Percentiles rank a stretch among this genome's conserved stretches.
Evolutionary conservation across 2,113 vertebrate species (phyloP).

Genomic region (Clupea harengus): DNA sequence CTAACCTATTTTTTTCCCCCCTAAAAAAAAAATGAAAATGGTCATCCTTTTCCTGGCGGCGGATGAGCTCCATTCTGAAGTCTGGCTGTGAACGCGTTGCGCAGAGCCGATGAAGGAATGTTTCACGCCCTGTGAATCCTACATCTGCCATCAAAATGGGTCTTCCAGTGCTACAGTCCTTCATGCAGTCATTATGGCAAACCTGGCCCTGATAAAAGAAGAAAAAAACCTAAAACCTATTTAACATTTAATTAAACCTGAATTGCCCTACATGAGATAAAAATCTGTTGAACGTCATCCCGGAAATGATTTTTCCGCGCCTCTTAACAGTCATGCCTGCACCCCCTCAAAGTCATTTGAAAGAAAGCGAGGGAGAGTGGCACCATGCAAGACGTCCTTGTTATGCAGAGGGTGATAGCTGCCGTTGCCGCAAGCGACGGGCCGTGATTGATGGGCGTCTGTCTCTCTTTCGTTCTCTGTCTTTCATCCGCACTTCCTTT

Average conservation of each 20-base stretch:
- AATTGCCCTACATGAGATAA: slow-evolving; percentile 4
- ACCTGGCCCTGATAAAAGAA: neutral
- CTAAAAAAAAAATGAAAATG: neutral
- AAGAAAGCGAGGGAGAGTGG: neutral
- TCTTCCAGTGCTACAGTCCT: neutral
- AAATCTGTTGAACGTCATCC: neutral
- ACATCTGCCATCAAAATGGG: neutral
- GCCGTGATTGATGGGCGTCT: neutral
- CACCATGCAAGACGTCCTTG: neutral
- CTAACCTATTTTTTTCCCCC: neutral
- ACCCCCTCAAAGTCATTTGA: neutral
- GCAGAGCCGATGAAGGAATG: neutral
- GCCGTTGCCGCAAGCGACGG: neutral
- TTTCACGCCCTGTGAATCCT: neutral
- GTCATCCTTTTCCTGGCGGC: neutral
- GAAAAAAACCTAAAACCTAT: neutral
- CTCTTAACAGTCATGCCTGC: neutral
- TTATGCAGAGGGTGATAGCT: neutral
- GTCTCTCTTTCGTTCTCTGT: neutral
- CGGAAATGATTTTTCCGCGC: neutral
- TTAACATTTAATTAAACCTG: slow-evolving; percentile 15
- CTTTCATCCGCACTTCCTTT: neutral
- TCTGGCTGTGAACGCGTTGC: neutral
- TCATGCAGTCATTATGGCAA: neutral
- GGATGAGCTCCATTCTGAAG: neutral